Base-by-base conservation (phyloP, 2,888 invertebrate species). In the Nemoura dubitans region DNA sequence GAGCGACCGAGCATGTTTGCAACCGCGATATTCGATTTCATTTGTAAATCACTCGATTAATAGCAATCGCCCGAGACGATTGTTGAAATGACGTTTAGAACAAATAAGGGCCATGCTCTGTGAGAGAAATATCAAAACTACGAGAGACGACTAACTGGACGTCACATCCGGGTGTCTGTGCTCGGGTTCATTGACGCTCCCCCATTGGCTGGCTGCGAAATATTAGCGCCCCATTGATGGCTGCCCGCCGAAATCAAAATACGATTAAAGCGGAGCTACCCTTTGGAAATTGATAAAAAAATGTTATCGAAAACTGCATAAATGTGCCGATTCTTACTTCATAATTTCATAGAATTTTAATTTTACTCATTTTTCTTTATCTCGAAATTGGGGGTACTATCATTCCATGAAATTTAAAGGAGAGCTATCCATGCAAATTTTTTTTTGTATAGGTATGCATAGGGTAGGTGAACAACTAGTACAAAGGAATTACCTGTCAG, bases 41-140 rank as follows among this genome's bases (percentile, higher is more conserved):
- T n/a, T 30, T 7, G 14, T 30, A 2, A 16, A 21, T 16, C 25
- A 81, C n/a, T 81, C 81, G 81, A 21, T 81, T 81, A 1, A 3
- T n/a, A 1, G 28, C 10, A 81, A 81, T 16, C 28, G 30, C 1
- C 81, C 28, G n/a, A 14, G 16, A 6, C 28, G n/a, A 81, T 81
- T 81, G 81, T 84, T 84, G 25, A 27, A 84, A 28, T 76, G 28
- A 28, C 59, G 28, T 84, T 84, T 27, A 28, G 30, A 59, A 28
- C 21, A 87, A 87, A 87, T 86, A 86, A 85, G 81, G 83, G 59
- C 86, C 87, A 87, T 87, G 87, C 87, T 85, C 87, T 82, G 83
- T 86, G 85, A 86, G 59, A 59, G 59, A 87, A 87, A 87, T 86
- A 86, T 84, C 86, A 85, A 87, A 86, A 83, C 83, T 87, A 86